Base-by-base conservation (phyloP, 2,113 vertebrate species). In the Periophthalmus modestus region DNA sequence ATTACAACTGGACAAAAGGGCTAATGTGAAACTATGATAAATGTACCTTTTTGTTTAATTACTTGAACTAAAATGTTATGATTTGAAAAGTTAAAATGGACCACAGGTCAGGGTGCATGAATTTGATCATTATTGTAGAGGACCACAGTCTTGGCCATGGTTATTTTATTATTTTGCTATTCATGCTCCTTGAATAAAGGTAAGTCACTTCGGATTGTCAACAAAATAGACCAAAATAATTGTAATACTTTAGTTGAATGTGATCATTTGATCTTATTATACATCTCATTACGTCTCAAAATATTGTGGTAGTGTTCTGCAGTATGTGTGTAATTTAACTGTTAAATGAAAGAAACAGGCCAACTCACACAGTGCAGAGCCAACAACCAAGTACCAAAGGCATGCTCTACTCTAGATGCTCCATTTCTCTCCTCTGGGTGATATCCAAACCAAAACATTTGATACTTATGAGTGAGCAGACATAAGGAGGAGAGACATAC, bases 391-490 rank as follows among this genome's bases (percentile, higher is more conserved):
- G 78, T 63, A 71, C 79, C 63, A 76, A 78, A 82, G 70, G 71
- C 73, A 55, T 65, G 75, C 75, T 43, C 39, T 10, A 43, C 7
- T 73, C 65, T 48, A 74, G 66, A 85, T 73, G 69, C 73, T 82
- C 46, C 63, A 54, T 69, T 87, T 81, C 36, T 63, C 68, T 63
- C 75, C 82, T 88, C 72, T 79, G 52, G 77, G 82, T 74, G 76
- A 82, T 85, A 86, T 83, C 77, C 65, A 80, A 70, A 69, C 57
- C 67, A 72, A 82, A 76, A 87, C 73, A 77, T 83, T 82, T 82
- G 67, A 81, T 61, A 74, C 76, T 75, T 74, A 68, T 57, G 74
- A 89, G 67, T 77, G 54, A 81, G 74, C 71, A 75, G 71, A 75
- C 61, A 78, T 13, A 54, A 57, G 50, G 52, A 68, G 15, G 19